phyloP scores from a whole-genome alignment of 2,113 vertebrate species.

The Scatophagus argus region DNA sequence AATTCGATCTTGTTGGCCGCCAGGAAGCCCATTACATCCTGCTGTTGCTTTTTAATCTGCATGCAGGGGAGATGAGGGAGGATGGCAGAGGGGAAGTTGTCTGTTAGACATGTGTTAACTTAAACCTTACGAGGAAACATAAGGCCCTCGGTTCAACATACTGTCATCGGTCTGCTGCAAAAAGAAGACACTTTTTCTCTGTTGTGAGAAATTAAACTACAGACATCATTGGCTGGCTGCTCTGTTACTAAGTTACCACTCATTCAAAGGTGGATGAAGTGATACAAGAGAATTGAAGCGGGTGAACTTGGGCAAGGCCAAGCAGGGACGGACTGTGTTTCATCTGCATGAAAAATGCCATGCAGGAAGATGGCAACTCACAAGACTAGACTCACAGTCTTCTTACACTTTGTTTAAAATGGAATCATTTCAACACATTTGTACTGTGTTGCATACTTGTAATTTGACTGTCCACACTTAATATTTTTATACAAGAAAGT shows the following conservation, averaged over 20 bases:
- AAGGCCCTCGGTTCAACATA: conserved; percentile 14
- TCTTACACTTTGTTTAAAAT: background rate
- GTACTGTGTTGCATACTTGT: background rate
- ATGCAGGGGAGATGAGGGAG: conserved; percentile 33
- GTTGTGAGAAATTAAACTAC: conserved; percentile 9
- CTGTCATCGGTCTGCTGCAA: conserved; percentile 24
- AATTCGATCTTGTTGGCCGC: conserved; percentile 95
- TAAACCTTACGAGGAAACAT: conserved; percentile 38
- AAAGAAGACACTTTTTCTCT: conserved; percentile 29
- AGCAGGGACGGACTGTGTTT: conserved; percentile 11
- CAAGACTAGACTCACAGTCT: background rate
- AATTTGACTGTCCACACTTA: background rate
- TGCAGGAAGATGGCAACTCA: background rate
- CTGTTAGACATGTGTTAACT: conserved; percentile 41
- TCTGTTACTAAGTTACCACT: conserved; percentile 53
- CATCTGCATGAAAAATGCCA: conserved; percentile 4
- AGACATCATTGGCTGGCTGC: background rate
- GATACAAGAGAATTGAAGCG: background rate
- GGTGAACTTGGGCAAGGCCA: conserved; percentile 17
- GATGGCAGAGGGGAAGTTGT: conserved; percentile 55
- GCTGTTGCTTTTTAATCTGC: conserved; percentile 99
- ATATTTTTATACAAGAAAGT: background rate
- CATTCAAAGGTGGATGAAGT: conserved; percentile 15
- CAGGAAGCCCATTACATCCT: conserved; percentile 94
- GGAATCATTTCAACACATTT: background rate